Evolutionary conservation across 2,888 invertebrate genomes (phyloP).

Genomic region (Calephelis perditalis): DNA sequence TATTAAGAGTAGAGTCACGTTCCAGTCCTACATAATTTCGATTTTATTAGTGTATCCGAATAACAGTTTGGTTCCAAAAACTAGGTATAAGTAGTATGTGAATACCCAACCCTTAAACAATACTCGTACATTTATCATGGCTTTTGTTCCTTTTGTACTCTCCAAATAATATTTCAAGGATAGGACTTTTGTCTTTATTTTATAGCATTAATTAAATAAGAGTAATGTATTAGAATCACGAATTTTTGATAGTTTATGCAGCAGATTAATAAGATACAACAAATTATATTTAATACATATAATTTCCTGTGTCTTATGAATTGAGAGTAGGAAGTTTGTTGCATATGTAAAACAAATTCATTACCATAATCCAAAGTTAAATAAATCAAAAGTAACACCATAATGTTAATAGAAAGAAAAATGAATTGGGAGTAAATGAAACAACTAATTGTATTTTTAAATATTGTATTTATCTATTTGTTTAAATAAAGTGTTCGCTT

Average conservation of each 20-base stretch:
- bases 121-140: too few relatives aligned
- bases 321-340: not conserved
- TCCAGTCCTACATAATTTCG: too few relatives aligned
- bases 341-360: not conserved
- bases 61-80: too few relatives aligned
- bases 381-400: not conserved
- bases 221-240: conserved; percentile 6
- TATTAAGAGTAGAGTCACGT: too few relatives aligned
- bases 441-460: not conserved
- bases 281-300: not conserved
- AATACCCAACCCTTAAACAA: too few relatives aligned
- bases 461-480: not conserved
- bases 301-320: not conserved
- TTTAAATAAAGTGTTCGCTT: conserved; percentile 2
- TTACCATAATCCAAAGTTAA: not conserved
- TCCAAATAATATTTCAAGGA: not conserved
- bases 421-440: not conserved
- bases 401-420: not conserved
- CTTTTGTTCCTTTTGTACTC: too few relatives aligned
- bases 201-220: not conserved
- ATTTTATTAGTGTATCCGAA: too few relatives aligned
- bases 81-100: too few relatives aligned
- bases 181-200: conserved; percentile 11
- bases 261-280: not conserved
- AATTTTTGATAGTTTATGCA: conserved; percentile 1